These are phyloP conservation scores for Bibio marci DNA, from an alignment of 2,888 invertebrate species.

Conservation along the genomic window DNA sequence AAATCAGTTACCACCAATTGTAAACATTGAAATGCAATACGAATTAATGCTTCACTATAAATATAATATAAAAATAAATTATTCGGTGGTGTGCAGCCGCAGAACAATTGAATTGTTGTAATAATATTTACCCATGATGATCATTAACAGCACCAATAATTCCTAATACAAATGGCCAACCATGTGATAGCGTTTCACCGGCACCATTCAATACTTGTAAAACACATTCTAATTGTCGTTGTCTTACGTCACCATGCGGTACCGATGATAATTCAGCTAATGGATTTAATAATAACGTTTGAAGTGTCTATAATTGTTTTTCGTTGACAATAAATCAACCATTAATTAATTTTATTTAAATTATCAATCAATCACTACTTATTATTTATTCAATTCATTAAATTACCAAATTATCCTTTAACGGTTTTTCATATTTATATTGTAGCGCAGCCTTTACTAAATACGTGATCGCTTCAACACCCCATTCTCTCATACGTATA, in stretches of 20 bases:
- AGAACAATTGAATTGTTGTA: no score
- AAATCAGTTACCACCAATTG: conserved; percentile 92
- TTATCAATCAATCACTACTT: no score
- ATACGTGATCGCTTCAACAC: conserved; percentile 90
- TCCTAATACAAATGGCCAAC: conserved; percentile 88
- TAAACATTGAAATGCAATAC: conserved; percentile 89
- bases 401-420: conserved; percentile 64
- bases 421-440: conserved; percentile 66
- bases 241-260: conserved; percentile 83
- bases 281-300: conserved; percentile 72
- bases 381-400: not conserved
- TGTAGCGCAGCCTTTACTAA: conserved; percentile 81
- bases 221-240: conserved; percentile 87
- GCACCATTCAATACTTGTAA: conserved; percentile 82
- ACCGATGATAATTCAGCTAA: conserved; percentile 82
- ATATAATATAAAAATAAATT: not conserved
- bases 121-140: conserved; percentile 57
- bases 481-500: conserved; percentile 92
- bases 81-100: not conserved
- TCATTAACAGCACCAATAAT: conserved; percentile 91
- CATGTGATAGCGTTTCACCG: conserved; percentile 81
- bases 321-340: no score
- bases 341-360: conserved; percentile 2
- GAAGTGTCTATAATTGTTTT: conserved; percentile 46
- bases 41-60: conserved; percentile 67